Evolutionary conservation across 2,888 invertebrate genomes (phyloP), one percentile per base, ranked within the genome.

Genomic region (Dasysyrphus albostriatus): DNA sequence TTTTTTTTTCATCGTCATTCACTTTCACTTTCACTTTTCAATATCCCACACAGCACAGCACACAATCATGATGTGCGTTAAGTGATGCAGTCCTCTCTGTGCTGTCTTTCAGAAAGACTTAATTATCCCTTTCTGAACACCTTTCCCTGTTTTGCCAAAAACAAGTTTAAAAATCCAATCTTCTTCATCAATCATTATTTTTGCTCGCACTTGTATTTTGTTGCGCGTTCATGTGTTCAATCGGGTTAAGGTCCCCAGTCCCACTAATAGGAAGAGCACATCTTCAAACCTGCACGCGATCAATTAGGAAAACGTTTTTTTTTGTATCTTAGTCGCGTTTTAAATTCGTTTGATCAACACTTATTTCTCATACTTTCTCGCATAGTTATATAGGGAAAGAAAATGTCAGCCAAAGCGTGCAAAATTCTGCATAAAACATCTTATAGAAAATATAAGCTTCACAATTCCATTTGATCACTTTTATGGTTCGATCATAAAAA

Each of bases 1-100:
- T 34, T 34, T 74, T 59, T n/a, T 74, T 61, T 39, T 67, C 16
- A 8, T 54, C 14, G 7, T 51, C 24, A 3, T 14, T n/a, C n/a
- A 54, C 54, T 54, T 54, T 54, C 29, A 77, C 82, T 83, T 83
- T 83, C 77, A 83, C 82, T 83, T 82, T 76, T 51, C 16, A n/a
- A 5, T 37, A 44, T 37, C 69, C 59, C 54, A 70, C 47, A 56
- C 44, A 56, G 5, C 51, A 47, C 44, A 47, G 2, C 37, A 44
- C 16, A 61, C 39, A 39, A 24, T 42, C 42, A 14, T 12, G 32
- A 49, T 56, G 47, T 32, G 63, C 9, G 44, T n/a, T 70, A n/a
- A 37, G n/a, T 24, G 7, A 32, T 6, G 19, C 47, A 70, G 63
- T 56, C 58, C 76, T 24, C 24, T 24, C 24, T 51, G 49, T 19